Conservation (phyloP, 2,888 invertebrate genomes). For the Lagria hirta region DNA sequence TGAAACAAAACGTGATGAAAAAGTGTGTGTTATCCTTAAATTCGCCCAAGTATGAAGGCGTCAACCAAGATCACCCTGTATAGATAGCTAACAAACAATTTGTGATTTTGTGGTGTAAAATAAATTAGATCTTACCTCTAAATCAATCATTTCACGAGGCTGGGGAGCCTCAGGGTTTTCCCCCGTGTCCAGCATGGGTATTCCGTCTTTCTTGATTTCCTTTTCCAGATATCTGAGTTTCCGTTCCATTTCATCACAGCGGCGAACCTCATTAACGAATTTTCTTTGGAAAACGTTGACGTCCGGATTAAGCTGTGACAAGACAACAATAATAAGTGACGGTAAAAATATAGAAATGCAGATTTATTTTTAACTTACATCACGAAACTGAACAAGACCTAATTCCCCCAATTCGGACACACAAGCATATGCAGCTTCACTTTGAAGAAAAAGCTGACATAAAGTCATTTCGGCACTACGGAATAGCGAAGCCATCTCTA, state of each 20-base stretch:
- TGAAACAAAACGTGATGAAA: too few species aligned
- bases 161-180: constrained; percentile 99
- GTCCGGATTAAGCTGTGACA: constrained; percentile 85
- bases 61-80: too few species aligned
- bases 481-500: constrained; percentile 94
- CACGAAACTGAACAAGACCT: constrained; percentile 95
- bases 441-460: constrained; percentile 97
- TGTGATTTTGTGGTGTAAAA: too few species aligned
- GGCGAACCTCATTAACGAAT: constrained; percentile 95
- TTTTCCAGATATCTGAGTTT: constrained; percentile 95
- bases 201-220: constrained; percentile 94
- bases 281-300: constrained; percentile 98
- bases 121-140: constrained; percentile 68
- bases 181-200: constrained; percentile 97
- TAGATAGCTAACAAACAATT: too few species aligned
- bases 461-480: constrained; percentile 98
- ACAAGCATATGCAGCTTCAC: constrained; percentile 97
- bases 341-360: constrained; percentile 11
- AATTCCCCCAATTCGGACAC: constrained; percentile 97
- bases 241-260: constrained; percentile 99
- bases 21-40: too few species aligned
- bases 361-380: constrained; percentile 64
- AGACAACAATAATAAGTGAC: constrained; percentile 1
- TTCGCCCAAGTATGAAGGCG: too few species aligned
- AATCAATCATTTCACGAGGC: constrained; percentile 97